These are phyloP conservation scores for Gibbula magus DNA, from an alignment of 2,888 invertebrate genomes.

Conservation along the genomic window DNA sequence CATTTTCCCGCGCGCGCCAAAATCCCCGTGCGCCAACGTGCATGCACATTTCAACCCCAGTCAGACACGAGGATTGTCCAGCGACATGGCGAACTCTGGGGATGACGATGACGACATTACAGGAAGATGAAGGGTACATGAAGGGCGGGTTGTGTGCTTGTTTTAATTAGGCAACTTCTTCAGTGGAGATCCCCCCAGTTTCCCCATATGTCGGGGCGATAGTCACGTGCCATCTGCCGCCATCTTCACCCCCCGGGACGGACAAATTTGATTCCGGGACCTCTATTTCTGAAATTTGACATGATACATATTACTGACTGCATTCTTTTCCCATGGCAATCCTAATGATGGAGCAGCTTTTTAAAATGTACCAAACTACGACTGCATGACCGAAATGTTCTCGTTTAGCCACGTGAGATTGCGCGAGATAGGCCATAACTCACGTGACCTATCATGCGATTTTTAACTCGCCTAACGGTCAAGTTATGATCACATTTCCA, in stretches of 20 bases:
- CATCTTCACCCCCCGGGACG: not conserved
- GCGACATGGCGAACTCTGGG: not conserved
- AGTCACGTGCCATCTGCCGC: slow-evolving; percentile 25
- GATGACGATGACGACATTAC: slow-evolving; percentile 10
- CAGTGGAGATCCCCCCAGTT: not conserved
- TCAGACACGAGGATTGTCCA: not conserved
- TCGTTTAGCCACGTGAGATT: not conserved
- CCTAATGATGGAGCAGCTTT: not conserved
- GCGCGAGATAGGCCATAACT: not conserved
- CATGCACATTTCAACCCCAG: slow-evolving; percentile 6
- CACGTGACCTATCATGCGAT: not conserved
- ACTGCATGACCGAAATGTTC: not conserved
- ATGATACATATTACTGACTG: slow-evolving; percentile 27
- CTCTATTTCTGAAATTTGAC: slow-evolving; percentile 26
- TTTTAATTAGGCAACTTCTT: not conserved
- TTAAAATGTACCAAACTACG: slow-evolving; percentile 5
- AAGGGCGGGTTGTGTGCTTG: slow-evolving; percentile 16
- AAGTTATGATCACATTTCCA: slow-evolving; percentile 13
- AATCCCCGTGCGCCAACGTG: slow-evolving; percentile 10
- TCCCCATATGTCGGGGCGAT: slow-evolving; percentile 24
- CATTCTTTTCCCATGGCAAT: slow-evolving; percentile 7
- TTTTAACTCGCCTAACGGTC: not conserved
- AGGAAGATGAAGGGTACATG: not conserved
- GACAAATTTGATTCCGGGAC: slow-evolving; percentile 16
- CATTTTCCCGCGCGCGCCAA: slow-evolving; percentile 24